These are phyloP conservation scores for Linnaemya tessellans DNA, from an alignment of 2,888 invertebrate genomes.

Conservation along the genomic window DNA sequence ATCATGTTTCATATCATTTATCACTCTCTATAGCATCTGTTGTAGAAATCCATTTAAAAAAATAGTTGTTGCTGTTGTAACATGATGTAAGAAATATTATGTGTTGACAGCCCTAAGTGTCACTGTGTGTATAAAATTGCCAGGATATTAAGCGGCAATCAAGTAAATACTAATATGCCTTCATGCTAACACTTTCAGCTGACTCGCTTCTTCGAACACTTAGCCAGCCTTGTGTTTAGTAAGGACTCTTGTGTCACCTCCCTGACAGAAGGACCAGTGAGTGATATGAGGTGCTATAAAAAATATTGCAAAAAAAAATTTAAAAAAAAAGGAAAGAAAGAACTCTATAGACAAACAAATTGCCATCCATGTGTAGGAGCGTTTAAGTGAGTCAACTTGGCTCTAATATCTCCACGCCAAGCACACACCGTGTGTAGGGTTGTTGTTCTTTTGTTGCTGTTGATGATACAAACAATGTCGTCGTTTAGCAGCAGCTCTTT, in stretches of 20 bases:
- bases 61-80: conserved; percentile 34
- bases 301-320: conserved; percentile 1
- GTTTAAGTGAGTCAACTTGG: conserved; percentile 11
- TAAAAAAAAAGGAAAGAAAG: background rate
- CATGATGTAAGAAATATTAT: conserved; percentile 66
- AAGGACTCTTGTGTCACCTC: conserved; percentile 1
- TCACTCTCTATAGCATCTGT: conserved; percentile 62
- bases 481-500: conserved; percentile 50
- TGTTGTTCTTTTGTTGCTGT: conserved; percentile 21
- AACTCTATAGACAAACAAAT: conserved; percentile 20
- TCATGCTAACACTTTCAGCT: conserved; percentile 17
- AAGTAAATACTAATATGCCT: conserved; percentile 61
- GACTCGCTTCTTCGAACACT: background rate
- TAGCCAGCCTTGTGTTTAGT: background rate
- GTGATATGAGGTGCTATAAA: conserved; percentile 30
- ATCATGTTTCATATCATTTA: conserved; percentile 66
- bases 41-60: conserved; percentile 49
- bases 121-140: conserved; percentile 58
- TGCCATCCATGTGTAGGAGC: conserved; percentile 9
- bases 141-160: conserved; percentile 72
- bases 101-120: conserved; percentile 71
- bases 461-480: conserved; percentile 55
- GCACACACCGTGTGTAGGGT: conserved; percentile 22
- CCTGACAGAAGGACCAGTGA: background rate
- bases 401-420: conserved; percentile 43